Evolutionary conservation across 1,140 invertebrate species (phyloP), one percentile per base, ranked within the genome.

Genomic region (Drosophila santomea): DNA sequence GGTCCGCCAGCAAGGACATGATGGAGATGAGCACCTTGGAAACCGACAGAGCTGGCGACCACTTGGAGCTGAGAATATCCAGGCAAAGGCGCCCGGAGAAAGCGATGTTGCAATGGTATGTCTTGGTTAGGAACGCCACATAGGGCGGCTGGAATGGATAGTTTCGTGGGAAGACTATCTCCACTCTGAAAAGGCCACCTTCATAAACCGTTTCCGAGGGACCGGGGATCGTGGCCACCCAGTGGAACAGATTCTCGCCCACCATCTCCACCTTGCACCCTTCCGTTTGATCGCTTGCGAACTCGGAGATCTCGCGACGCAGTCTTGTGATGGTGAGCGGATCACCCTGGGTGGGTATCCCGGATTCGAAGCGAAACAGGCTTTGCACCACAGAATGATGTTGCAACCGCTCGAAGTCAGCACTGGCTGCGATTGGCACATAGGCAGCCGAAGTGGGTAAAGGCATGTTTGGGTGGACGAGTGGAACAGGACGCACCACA

Each of bases 41-140:
- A 82, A 99, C 99, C 94, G 99, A 98, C 80, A 99, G 94, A 15
- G 98, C 98, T 45, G 98, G 98, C 93, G 97, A 98, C 98, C 98
- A 99, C 91, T 96, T 96, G 93, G 97, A 97, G 95, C 95, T 95
- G 62, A 96, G 91, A 78, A 96, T 96, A 85, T 96, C 95, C 91
- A 96, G 91, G 81, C 95, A 96, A 92, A 96, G 96, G 93, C 95
- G 94, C 25, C 96, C 96, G 36, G 95, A 93, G 91, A 95, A 93
- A 92, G 96, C 95, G 90, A 96, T 96, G 92, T 96, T 96, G 81
- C 96, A 96, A 93, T 96, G 96, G 93, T 96, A 96, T 92, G 96
- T 96, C 94, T 96, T 96, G 52, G 96, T 96, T 72, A 96, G 95
- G 93, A 96, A 96, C 92, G 95, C 95, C 93, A 96, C 95, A 94